Base-by-base conservation (phyloP, 2,888 invertebrate species). In the Sicus ferrugineus region DNA sequence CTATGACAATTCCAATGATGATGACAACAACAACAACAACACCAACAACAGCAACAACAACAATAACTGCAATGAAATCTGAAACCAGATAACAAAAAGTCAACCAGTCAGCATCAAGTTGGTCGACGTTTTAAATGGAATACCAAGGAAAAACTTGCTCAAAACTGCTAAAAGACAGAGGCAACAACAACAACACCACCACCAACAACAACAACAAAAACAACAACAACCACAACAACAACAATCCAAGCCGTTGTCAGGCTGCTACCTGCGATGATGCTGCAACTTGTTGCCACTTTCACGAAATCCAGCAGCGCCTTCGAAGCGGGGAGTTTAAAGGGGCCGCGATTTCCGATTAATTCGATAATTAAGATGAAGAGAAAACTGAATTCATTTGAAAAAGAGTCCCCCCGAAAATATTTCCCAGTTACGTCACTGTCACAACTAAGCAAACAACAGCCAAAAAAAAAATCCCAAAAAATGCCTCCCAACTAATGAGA, bases 211-310 rank as follows among this genome's bases (percentile, higher is more conserved):
- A 34, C 34, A 42, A 42, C 42, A 42, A 42, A 14, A 34, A 34
- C 34, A 34, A 34, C 34, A 34, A 9, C 2, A 34, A 14, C 34
- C 14, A 34, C 1, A 34, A 7, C 34, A 56, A 9, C 48, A n/a
- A 48, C 19, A 48, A 48, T n/a, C n/a, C 58, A n/a, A 1, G 11
- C 11, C 31, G 11, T 21, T 34, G 9, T n/a, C n/a, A n/a, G 7
- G 14, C 16, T 42, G 62, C 62, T 62, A 28, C 46, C 62, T 62
- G 62, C 48, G 30, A 11, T n/a, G 48, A 46, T 19, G 42, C 61
- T 61, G 58, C 58, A 58, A 58, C 58, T 58, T 58, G 30, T 30
- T 31, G 30, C 30, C n/a, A 58, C 30, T 28, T 58, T 31, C 58
- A 28, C 30, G 19, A 6, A 28, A 31, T 7, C 11, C 56, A 34